These are phyloP conservation scores for Noturus placidus DNA, from an alignment of 2,113 vertebrate species.

Conservation along the genomic window DNA sequence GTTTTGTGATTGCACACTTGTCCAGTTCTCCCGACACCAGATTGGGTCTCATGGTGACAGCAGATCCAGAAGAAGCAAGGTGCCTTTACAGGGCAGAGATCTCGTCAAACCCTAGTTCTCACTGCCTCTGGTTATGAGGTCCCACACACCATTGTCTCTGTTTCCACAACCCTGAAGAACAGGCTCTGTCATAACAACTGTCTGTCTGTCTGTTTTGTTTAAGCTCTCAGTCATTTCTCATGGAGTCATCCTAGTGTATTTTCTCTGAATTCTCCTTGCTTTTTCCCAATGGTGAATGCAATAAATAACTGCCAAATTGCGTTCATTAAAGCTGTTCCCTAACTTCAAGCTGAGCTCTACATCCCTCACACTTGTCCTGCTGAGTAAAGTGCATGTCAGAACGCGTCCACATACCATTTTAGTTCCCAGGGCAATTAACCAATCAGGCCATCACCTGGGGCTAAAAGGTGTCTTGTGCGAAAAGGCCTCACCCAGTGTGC, in stretches of 20 bases:
- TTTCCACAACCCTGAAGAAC: neutral
- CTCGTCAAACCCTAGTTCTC: constrained; percentile 18
- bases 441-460: constrained; percentile 53
- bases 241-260: neutral
- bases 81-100: constrained; percentile 7
- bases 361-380: constrained; percentile 17
- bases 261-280: neutral
- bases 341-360: neutral
- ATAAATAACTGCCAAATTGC: neutral
- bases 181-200: neutral
- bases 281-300: neutral
- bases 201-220: neutral
- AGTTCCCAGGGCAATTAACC: constrained; percentile 55
- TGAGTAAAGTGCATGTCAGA: constrained; percentile 31
- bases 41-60: constrained; percentile 44
- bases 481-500: constrained; percentile 24
- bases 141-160: neutral
- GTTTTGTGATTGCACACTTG: constrained; percentile 56
- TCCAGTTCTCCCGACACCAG: constrained; percentile 46
- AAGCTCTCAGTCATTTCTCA: neutral
- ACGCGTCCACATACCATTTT: constrained; percentile 30
- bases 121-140: neutral
- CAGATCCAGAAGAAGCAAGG: constrained; percentile 40
- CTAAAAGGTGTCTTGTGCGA: constrained; percentile 53
- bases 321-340: neutral